Evolutionary conservation across 1,140 invertebrate species (phyloP).

Genomic region (Rhizoglyphus robini): DNA sequence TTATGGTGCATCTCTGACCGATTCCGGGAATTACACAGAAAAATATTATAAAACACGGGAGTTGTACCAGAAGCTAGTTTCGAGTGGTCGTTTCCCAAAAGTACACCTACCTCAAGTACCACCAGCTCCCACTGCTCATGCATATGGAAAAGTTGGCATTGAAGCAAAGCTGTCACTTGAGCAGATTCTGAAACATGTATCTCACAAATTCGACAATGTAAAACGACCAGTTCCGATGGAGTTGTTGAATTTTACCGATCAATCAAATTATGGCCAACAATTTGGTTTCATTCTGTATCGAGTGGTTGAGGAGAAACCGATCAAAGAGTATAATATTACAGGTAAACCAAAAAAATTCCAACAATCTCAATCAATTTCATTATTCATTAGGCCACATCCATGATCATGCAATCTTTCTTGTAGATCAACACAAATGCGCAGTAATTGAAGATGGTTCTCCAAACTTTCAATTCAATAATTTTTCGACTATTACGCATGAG

Average conservation of each 20-base stretch:
- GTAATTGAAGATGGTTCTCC: background rate
- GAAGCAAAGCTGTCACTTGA: background rate
- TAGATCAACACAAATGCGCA: background rate
- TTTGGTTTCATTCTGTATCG: slow-evolving; percentile 15
- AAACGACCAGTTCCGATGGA: slow-evolving; percentile 2
- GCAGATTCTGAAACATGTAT: background rate
- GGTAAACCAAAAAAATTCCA: background rate
- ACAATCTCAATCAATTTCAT: no score
- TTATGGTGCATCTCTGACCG: slow-evolving; percentile 40
- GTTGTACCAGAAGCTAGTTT: slow-evolving; percentile 27
- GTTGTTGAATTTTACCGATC: background rate
- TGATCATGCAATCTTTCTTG: background rate
- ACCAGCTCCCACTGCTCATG: background rate
- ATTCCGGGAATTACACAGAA: slow-evolving; percentile 37
- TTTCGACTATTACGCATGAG: no score
- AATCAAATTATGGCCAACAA: background rate
- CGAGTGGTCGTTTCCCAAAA: background rate
- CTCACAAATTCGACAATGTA: background rate
- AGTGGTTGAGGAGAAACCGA: background rate
- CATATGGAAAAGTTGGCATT: background rate
- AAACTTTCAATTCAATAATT: slow-evolving; percentile 24
- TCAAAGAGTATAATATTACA: background rate
- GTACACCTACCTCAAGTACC: background rate
- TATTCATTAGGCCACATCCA: background rate
- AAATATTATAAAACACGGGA: slow-evolving; percentile 36